phyloP scores from a whole-genome alignment of 2,888 invertebrate genomes.

The Tenthredo amoena region DNA sequence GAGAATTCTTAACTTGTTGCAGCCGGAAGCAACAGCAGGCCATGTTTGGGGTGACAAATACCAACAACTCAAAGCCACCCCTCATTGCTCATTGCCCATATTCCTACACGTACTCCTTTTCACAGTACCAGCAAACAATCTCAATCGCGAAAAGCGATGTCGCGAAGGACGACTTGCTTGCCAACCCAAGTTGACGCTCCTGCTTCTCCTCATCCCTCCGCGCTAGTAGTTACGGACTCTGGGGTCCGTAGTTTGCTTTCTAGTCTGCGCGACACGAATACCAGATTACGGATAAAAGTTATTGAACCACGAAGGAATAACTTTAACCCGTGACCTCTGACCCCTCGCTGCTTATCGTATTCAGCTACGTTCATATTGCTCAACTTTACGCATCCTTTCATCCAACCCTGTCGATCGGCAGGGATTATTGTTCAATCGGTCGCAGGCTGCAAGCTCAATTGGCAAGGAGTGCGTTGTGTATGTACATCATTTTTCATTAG shows the following conservation, averaged over 20 bases:
- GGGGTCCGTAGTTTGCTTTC: conserved; percentile 47
- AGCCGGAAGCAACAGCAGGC: background rate
- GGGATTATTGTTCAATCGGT: background rate
- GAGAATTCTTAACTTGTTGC: conserved; percentile 17
- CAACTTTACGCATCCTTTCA: conserved; percentile 38
- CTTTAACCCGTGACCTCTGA: conserved; percentile 38
- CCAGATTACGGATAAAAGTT: conserved; percentile 50
- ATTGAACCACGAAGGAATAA: conserved; percentile 45
- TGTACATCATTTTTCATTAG: background rate
- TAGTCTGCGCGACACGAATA: conserved; percentile 42
- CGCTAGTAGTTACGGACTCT: conserved; percentile 41
- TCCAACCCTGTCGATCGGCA: background rate
- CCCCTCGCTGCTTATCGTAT: conserved; percentile 38
- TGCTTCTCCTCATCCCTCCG: background rate
- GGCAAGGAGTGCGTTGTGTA: background rate
- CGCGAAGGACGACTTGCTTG: conserved; percentile 35
- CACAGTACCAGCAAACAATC: background rate
- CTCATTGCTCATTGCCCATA: background rate
- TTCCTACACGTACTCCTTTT: background rate
- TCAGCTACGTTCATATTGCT: conserved; percentile 41
- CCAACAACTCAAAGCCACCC: background rate
- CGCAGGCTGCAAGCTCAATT: background rate
- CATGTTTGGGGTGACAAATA: background rate
- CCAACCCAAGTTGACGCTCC: background rate
- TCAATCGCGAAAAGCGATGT: background rate